These are phyloP conservation scores for Mythimna loreyi DNA, from an alignment of 2,888 invertebrate species.

Conservation along the genomic window DNA sequence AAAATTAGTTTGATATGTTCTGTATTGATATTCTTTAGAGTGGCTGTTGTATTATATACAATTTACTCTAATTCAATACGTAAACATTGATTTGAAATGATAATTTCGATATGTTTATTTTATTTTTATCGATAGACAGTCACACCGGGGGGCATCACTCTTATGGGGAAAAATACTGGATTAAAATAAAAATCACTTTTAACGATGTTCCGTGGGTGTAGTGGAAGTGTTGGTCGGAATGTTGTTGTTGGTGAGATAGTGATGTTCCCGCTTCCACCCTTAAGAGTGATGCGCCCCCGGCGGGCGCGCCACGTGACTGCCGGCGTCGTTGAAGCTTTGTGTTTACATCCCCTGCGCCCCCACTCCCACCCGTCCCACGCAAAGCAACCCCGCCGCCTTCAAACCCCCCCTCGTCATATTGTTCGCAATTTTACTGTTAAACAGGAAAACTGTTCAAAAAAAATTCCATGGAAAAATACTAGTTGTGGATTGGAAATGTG, in stretches of 20 bases:
- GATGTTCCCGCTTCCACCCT: conserved; percentile 74
- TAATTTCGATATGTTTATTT: conserved; percentile 68
- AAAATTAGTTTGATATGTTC: conserved; percentile 86
- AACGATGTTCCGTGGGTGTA: conserved; percentile 15
- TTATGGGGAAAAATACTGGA: conserved; percentile 69
- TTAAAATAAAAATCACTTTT: not conserved
- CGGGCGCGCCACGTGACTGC: conserved; percentile 90
- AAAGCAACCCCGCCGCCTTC: conserved; percentile 65
- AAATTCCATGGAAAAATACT: conserved; percentile 4
- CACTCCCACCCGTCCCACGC: conserved; percentile 66
- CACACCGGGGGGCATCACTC: conserved; percentile 85
- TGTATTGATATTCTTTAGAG: conserved; percentile 90
- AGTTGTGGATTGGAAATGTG: conserved; percentile 3
- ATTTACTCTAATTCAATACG: conserved; percentile 85
- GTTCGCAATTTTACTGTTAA: conserved; percentile 66
- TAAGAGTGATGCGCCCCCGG: conserved; percentile 90
- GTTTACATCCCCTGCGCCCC: conserved; percentile 82
- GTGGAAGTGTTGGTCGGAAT: conserved; percentile 35
- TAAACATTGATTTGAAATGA: conserved; percentile 65
- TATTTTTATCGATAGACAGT: conserved; percentile 60
- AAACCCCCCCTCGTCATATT: conserved; percentile 62
- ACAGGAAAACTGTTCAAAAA: conserved; percentile 49
- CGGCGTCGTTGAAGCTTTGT: conserved; percentile 84
- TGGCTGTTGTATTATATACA: conserved; percentile 86
- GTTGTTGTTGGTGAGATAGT: conserved; percentile 56